Evolutionary conservation across 2,888 invertebrate genomes (phyloP).

Genomic region (Synanthedon myopaeformis): DNA sequence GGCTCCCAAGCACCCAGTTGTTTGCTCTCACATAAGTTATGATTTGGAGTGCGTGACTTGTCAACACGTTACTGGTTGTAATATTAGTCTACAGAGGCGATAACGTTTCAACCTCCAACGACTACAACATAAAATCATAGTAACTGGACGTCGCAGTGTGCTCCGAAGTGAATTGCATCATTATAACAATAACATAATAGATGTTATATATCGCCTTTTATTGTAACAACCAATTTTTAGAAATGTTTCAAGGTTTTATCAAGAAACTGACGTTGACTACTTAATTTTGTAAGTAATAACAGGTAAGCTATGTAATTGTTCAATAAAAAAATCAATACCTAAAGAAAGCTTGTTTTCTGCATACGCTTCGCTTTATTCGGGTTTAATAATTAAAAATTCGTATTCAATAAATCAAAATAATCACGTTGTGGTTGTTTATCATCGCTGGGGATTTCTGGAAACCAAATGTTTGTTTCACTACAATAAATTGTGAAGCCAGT

Average conservation of each 20-base stretch:
- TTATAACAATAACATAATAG: too few species aligned
- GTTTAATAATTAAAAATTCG: background rate
- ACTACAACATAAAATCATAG: conserved; percentile 12
- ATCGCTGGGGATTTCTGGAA: background rate
- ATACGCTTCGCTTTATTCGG: background rate
- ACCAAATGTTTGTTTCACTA: too few species aligned
- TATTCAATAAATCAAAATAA: background rate
- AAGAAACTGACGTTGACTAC: too few species aligned
- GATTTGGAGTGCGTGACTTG: conserved; percentile 44
- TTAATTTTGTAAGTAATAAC: too few species aligned
- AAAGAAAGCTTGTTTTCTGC: too few species aligned
- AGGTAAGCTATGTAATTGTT: too few species aligned
- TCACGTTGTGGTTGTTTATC: background rate
- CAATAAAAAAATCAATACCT: too few species aligned
- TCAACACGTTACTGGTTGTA: conserved; percentile 14
- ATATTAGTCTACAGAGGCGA: background rate
- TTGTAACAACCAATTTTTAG: too few species aligned
- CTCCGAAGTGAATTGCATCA: too few species aligned
- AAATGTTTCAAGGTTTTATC: too few species aligned
- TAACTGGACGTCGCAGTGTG: conserved; percentile 4
- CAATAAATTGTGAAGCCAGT: too few species aligned
- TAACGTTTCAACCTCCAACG: background rate
- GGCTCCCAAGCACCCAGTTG: conserved; percentile 18
- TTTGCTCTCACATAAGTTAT: conserved; percentile 33
- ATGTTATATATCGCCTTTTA: too few species aligned